Base-by-base conservation (phyloP, 2,113 vertebrate species). In the Mormoops blainvillei region DNA sequence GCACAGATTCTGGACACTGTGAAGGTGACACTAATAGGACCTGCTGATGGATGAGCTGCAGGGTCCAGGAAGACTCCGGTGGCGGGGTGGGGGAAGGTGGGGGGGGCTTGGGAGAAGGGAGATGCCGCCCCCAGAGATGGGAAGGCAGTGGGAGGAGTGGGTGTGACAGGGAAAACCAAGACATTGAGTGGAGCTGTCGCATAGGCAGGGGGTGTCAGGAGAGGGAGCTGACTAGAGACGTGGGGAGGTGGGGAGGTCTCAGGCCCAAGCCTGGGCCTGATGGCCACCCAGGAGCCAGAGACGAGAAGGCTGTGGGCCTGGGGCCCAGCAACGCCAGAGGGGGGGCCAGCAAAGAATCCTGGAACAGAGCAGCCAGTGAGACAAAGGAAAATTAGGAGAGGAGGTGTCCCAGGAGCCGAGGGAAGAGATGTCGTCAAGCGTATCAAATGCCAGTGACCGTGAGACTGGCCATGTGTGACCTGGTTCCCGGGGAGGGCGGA, bases 381-480 rank as follows among this genome's bases (percentile, higher is more conserved):
- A 85, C 0, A 11, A 56, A 86, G 83, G 41, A 43, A 52, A 28
- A 24, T 16, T 4, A 36, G 16, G 54, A 54, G 38, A 74, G 3
- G 8, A 10, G 26, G 38, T 2, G 0, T 14, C 76, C 33, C 3
- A 2, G 73, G 43, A 50, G 68, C 28, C 50, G 50, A 7, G 31
- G 4, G 10, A 65, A 52, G 85, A 48, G 41, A 48, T 3, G 68
- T 12, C 2, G n/a, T 68, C 43, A 36, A 50, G 58, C 1, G 0
- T 38, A 12, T 12, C 67, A n/a, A 28, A 50, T 0, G n/a, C 36
- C 28, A 6, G 11, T 3, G 28, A 31, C 22, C 0, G 0, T 1
- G 45, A 10, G 50, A 50, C 81, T 67, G 67, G 52, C n/a, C 15
- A 0, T 1, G 0, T 7, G 43, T 19, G 19, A 0, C 52, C 54